phyloP scores from a whole-genome alignment of 2,888 invertebrate species.

The Microctonus aethiopoides region DNA sequence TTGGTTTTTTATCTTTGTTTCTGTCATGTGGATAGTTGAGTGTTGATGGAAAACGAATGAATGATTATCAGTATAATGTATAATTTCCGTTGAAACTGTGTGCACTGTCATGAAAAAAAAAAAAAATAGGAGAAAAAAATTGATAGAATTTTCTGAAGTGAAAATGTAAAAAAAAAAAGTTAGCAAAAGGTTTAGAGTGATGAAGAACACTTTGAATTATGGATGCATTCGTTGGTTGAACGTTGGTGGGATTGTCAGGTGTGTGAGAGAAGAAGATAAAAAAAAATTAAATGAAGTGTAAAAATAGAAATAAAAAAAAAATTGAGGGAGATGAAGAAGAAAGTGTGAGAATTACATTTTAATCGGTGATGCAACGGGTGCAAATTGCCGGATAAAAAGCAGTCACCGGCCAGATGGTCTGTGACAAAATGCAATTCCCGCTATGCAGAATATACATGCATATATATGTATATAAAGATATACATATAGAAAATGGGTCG shows the following conservation, averaged over 20 bases:
- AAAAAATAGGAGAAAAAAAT: not conserved
- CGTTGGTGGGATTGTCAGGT: not conserved
- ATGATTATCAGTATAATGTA: conserved; percentile 17
- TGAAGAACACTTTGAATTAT: conserved; percentile 20
- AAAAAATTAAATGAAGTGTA: not conserved
- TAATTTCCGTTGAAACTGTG: not conserved
- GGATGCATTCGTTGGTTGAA: not conserved
- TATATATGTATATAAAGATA: not conserved
- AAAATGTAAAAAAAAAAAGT: not conserved
- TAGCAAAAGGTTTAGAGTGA: too few species aligned
- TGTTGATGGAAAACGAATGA: not conserved
- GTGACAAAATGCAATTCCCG: conserved; percentile 16
- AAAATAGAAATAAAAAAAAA: not conserved
- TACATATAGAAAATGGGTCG: not conserved
- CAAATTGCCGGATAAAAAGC: conserved; percentile 22
- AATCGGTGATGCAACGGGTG: conserved; percentile 23
- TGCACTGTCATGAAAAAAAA: not conserved
- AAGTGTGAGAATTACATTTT: conserved; percentile 26
- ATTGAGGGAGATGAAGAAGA: not conserved
- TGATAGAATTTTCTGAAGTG: conserved; percentile 13
- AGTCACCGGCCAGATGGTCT: conserved; percentile 11
- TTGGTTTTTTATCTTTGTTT: too few species aligned
- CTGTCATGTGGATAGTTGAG: not conserved
- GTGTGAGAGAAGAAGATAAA: conserved; percentile 4
- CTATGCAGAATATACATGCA: not conserved